Conservation (phyloP, 2,113 vertebrate species). For the Phrynosoma platyrhinos region DNA sequence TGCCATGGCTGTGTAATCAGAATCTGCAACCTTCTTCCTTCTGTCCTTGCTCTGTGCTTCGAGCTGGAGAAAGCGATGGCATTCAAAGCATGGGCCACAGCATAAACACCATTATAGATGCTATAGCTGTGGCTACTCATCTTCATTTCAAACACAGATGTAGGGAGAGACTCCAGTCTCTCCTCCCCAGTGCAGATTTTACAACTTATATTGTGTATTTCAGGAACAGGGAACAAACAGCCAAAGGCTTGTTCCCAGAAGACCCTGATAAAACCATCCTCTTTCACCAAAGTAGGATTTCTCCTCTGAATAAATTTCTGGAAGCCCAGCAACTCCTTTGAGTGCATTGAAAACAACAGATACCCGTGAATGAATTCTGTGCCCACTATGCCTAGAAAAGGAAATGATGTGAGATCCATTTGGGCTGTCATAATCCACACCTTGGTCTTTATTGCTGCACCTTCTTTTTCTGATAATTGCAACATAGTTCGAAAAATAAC, state of each 20-base stretch:
- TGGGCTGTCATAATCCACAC: conserved; percentile 28
- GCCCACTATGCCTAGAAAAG: neutral
- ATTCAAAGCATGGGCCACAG: neutral
- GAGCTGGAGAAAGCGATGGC: neutral
- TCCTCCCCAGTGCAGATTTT: neutral
- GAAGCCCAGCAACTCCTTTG: neutral
- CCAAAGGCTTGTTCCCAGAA: conserved; percentile 17
- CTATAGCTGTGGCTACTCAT: neutral
- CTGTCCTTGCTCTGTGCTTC: neutral
- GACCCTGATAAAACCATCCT: neutral
- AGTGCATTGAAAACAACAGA: neutral
- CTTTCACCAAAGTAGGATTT: neutral
- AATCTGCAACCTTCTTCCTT: neutral
- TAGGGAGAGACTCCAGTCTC: neutral
- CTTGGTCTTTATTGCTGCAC: neutral
- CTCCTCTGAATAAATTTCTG: neutral
- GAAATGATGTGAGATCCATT: conserved; percentile 3
- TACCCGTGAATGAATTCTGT: conserved; percentile 11
- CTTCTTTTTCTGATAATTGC: neutral
- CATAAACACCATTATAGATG: conserved; percentile 3
- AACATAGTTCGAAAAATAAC: neutral
- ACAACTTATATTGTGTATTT: fast-evolving
- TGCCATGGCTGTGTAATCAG: neutral
- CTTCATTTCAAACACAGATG: neutral
- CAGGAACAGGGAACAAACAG: neutral